These are phyloP conservation scores for Laticauda laticaudata DNA, from an alignment of 2,113 vertebrate genomes.

Conservation along the genomic window DNA sequence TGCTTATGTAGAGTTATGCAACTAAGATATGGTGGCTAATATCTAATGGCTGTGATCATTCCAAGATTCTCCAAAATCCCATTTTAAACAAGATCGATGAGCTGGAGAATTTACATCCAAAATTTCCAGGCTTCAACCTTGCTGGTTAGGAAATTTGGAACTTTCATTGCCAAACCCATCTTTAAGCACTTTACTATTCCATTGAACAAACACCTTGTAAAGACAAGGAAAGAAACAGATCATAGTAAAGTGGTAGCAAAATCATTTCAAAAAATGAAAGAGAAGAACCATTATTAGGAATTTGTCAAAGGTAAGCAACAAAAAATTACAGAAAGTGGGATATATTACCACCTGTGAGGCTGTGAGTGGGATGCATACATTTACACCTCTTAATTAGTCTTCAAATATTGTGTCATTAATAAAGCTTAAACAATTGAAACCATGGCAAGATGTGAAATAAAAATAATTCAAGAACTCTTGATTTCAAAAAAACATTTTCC, in stretches of 20 bases:
- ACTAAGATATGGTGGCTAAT: neutral
- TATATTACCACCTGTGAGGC: neutral
- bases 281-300: neutral
- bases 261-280: neutral
- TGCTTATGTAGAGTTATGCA: neutral
- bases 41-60: neutral
- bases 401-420: neutral
- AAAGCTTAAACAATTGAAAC: neutral
- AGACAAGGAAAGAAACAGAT: neutral
- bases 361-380: neutral
- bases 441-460: neutral
- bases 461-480: neutral
- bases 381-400: neutral
- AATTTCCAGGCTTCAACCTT: neutral
- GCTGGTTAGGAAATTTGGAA: neutral
- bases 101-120: neutral
- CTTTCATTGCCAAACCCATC: neutral
- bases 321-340: neutral
- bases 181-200: neutral
- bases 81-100: neutral
- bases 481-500: neutral
- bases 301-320: neutral
- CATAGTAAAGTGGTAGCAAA: neutral
- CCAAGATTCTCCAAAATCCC: neutral
- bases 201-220: neutral